Evolutionary conservation across 2,888 invertebrate species (phyloP), one percentile per base, ranked within the genome.

Genomic region (Fragum sueziense): DNA sequence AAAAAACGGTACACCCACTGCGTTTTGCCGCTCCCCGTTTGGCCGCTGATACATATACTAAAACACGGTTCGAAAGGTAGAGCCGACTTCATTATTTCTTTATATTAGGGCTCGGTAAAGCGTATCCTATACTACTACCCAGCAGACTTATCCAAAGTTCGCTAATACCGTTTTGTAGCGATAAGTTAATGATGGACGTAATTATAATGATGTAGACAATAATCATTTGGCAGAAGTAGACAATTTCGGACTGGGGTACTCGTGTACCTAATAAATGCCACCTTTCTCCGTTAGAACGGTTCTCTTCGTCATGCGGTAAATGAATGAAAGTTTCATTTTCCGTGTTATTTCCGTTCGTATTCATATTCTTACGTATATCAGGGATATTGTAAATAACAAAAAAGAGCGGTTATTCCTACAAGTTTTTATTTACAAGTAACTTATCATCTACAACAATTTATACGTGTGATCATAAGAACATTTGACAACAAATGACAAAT

Each of bases 151-250:
- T 6, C 14, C 14, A 37, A 37, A 37, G 37, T 37, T 37, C 37
- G 37, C 7, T 14, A 37, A 73, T 52, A 25, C 77, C 76, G 59
- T 77, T 74, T 62, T 79, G 74, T 25, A 82, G 11, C 2, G 82
- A 74, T 34, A 82, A 27, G 67, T 75, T 80, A 14, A 75, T 70
- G 22, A 80, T 83, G 7, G 80, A 80, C n/a, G 77, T 75, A 22
- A 83, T 72, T 54, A 83, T 75, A 34, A 78, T 78, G 52, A 74
- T 29, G 54, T 78, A 78, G 17, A 78, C 74, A 25, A 78, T 78
- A 25, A 69, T 68, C 65, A 79, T 79, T 34, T 82, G 79, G 57
- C 65, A 82, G 47, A 82, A 82, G 41, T 74, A 82, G 25, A 82
- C 79, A 25, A 76, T 79, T 70, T 82, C 82, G 9, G 68, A 71